Base-by-base conservation (phyloP, 2,888 invertebrate genomes). In the Masnerella sp. region DNA sequence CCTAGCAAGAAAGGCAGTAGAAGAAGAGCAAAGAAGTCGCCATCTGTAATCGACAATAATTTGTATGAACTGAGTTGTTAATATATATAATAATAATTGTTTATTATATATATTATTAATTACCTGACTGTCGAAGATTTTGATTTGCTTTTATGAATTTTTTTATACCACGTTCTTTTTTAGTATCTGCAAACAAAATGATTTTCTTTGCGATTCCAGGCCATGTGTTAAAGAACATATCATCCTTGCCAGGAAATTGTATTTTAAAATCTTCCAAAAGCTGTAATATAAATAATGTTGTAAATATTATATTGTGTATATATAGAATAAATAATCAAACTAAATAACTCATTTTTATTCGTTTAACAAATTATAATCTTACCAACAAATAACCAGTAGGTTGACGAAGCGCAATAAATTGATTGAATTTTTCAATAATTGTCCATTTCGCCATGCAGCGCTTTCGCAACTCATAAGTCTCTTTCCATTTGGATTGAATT, bases 231-330 rank as follows among this genome's bases (percentile, higher is more conserved):
- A 7, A 32, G n/a, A 32, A 32, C 32, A 8, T 4, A 4, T 32
- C 32, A 2, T n/a, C n/a, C 2, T 32, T 4, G 32, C n/a, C n/a
- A 8, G 32, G 32, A 32, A 7, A 32, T 32, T 11, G 4, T 3
- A 3, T 32, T 9, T 32, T 32, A 32, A n/a, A 32, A 32, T 32
- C 32, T 11, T n/a, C 8, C 11, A 9, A 4, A 32, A 32, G 32
- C 32, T 32, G n/a, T 11, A 32, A 32, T 5, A 22, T 22, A 22
- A 22, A 22, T 5, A 4, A 22, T 5, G 7, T 22, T 22, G n/a
- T n/a, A 32, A 32, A 32, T 32, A n/a, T 8, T 32, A n/a, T 32
- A 11, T 32, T n/a, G n/a, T n/a, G 32, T 32, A 32, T n/a, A 32
- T 32, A 3, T 32, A 11, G n/a, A 11, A 32, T 9, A 32, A n/a